These are phyloP conservation scores for Gallinago undulata DNA, from an alignment of 2,113 vertebrate species.

Conservation along the genomic window DNA sequence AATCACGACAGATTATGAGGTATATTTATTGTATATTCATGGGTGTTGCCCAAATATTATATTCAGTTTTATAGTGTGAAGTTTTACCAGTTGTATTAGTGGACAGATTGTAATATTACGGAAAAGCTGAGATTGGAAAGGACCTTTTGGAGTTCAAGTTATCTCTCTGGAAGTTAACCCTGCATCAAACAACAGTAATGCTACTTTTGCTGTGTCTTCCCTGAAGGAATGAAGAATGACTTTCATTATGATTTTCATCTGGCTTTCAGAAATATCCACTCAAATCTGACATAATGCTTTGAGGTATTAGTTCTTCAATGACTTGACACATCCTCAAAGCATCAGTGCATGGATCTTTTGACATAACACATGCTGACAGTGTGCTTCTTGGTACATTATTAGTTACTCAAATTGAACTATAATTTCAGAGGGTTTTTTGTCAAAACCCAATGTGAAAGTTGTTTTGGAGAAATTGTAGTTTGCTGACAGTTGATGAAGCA, in stretches of 20 bases:
- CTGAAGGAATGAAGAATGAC: neutral
- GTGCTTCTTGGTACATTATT: neutral
- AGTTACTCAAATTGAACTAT: neutral
- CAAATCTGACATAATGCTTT: neutral
- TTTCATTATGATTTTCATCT: neutral
- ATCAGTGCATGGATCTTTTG: neutral
- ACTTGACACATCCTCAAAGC: neutral
- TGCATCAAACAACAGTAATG: neutral
- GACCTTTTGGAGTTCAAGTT: neutral
- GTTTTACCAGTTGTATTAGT: neutral
- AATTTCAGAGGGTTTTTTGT: neutral
- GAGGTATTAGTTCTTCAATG: neutral
- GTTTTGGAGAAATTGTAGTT: neutral
- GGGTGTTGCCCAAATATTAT: neutral
- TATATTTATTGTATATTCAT: conserved; percentile 38
- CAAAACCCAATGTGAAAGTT: neutral
- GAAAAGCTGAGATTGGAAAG: neutral
- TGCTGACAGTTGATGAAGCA: neutral
- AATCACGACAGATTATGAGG: conserved; percentile 97
- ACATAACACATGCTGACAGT: accelerated
- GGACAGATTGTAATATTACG: neutral
- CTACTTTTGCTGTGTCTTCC: neutral
- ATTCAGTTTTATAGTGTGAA: neutral
- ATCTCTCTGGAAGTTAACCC: neutral
- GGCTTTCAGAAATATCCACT: neutral